phyloP scores from a whole-genome alignment of 2,797 vertebrate species.

The Liparis tanakae region DNA sequence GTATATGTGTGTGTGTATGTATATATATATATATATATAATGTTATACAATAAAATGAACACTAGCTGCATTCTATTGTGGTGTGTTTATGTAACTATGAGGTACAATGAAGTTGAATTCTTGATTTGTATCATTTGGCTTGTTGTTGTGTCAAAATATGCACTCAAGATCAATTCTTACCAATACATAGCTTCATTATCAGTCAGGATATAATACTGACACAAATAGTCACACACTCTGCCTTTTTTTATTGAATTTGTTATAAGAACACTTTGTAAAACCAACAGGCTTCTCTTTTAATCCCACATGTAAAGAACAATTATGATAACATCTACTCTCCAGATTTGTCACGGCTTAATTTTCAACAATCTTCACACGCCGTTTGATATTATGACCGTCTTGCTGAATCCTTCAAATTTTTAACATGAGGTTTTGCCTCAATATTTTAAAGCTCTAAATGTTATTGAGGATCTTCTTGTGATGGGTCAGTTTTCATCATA shows the following conservation, averaged over 20 bases:
- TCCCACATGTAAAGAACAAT: neutral
- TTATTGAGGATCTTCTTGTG: constrained; percentile 19
- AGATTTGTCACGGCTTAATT: neutral
- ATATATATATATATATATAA: too few relatives aligned
- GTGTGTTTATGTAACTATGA: too few relatives aligned
- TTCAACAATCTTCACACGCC: neutral
- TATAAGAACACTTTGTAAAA: neutral
- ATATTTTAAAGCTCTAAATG: constrained; percentile 16
- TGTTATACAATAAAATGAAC: too few relatives aligned
- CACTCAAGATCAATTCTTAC: too few relatives aligned
- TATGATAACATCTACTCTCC: neutral
- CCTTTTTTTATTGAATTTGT: too few relatives aligned
- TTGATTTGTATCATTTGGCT: too few relatives aligned
- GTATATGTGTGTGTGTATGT: too few relatives aligned
- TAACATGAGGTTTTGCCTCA: neutral
- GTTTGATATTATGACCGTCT: neutral
- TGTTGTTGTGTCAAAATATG: too few relatives aligned
- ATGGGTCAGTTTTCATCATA: constrained; percentile 40
- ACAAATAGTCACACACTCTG: neutral
- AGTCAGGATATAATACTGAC: constrained; percentile 22
- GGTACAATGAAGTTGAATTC: too few relatives aligned
- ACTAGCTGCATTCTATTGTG: too few relatives aligned
- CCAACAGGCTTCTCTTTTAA: neutral
- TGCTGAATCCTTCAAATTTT: constrained; percentile 3
- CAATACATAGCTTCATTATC: constrained; percentile 32